These are phyloP conservation scores for Eremophila alpestris DNA, from an alignment of 2,797 vertebrate species.

Conservation along the genomic window DNA sequence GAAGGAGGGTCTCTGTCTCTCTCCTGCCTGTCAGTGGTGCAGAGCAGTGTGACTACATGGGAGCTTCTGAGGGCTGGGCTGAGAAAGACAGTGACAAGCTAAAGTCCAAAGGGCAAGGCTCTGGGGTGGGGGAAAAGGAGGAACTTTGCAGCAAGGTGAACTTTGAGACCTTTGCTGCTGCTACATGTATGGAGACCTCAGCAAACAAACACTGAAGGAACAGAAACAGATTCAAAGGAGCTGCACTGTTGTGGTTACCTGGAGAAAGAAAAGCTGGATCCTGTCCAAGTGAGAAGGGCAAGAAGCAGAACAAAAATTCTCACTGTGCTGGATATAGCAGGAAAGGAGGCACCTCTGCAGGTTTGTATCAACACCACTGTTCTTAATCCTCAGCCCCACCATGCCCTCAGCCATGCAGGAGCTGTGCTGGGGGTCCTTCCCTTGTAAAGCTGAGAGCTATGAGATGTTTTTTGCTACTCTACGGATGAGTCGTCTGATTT, in stretches of 20 bases:
- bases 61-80: conserved; percentile 5
- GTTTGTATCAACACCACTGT: not conserved
- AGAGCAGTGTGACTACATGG: not conserved
- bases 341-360: not conserved
- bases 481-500: not conserved
- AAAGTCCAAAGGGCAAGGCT: conserved; percentile 62
- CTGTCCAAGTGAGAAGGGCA: not conserved
- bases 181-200: not conserved
- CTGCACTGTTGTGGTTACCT: not conserved
- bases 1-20: not conserved
- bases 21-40: not conserved
- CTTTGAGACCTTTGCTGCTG: conserved; percentile 66
- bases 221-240: not conserved
- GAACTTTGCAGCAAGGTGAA: conserved; percentile 41
- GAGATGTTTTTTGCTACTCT: not conserved
- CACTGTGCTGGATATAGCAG: not conserved
- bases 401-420: not conserved
- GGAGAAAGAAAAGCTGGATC: not conserved
- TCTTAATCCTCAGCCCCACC: not conserved
- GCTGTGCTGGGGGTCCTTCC: not conserved
- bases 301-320: not conserved
- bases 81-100: conserved; percentile 11
- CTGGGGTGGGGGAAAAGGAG: not conserved
- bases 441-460: not conserved
- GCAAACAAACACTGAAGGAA: conserved; percentile 12